Evolutionary conservation across 2,888 invertebrate genomes (phyloP).

Genomic region (Troides helena): DNA sequence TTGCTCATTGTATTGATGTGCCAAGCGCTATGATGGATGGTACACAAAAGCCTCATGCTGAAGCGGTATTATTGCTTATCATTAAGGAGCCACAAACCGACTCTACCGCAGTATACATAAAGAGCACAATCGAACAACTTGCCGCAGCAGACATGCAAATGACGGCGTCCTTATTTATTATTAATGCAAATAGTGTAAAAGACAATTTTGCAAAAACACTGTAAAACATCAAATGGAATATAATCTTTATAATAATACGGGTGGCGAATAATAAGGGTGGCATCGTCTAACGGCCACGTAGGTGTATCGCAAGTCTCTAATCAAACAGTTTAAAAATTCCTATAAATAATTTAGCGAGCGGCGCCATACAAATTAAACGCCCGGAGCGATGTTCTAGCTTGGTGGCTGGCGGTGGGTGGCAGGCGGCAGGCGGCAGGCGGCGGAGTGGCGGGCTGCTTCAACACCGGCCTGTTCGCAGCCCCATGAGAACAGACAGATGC

Average conservation of each 20-base stretch:
- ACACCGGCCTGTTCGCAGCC: slow-evolving; percentile 56
- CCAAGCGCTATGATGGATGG: slow-evolving; percentile 59
- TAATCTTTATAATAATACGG: no score
- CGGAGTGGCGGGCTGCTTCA: slow-evolving; percentile 44
- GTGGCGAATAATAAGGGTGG: no score
- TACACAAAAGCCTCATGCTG: slow-evolving; percentile 41
- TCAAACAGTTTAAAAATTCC: slow-evolving; percentile 48
- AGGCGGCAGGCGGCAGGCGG: slow-evolving; percentile 36
- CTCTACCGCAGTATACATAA: slow-evolving; percentile 27
- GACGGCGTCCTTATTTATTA: slow-evolving; percentile 3
- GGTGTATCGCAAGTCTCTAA: slow-evolving; percentile 37
- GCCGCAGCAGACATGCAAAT: slow-evolving; percentile 2
- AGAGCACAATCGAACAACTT: slow-evolving; percentile 25
- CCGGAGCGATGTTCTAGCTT: slow-evolving; percentile 51
- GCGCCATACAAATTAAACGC: slow-evolving; percentile 66
- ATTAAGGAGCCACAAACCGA: slow-evolving; percentile 30
- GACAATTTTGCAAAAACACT: neutral
- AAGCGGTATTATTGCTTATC: slow-evolving; percentile 34
- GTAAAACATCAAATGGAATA: neutral
- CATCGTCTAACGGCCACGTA: no score
- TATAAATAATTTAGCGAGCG: slow-evolving; percentile 46
- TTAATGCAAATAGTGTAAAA: neutral
- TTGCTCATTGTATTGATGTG: slow-evolving; percentile 64
- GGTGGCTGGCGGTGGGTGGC: slow-evolving; percentile 51
- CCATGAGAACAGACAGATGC: slow-evolving; percentile 73